Percentiles rank a stretch among this genome's conserved stretches.
These are phyloP conservation scores for Mesorhabditis sp. DNA, from an alignment of 2,888 invertebrate species.

Conservation along the genomic window DNA sequence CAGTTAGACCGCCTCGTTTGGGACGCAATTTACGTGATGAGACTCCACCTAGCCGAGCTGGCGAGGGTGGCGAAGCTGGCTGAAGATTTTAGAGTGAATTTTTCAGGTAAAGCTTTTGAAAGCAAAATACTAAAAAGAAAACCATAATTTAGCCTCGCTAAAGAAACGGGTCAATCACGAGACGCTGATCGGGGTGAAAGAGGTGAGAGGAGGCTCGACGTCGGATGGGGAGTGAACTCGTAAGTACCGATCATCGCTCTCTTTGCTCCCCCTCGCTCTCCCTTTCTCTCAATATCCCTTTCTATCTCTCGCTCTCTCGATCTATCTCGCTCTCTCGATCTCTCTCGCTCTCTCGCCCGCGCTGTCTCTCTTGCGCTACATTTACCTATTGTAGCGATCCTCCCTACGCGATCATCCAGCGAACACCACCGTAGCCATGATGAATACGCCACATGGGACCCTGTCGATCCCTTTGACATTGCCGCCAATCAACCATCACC, in stretches of 20 bases:
- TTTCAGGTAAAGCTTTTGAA: neutral
- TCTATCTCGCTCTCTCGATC: no score
- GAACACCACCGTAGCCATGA: neutral
- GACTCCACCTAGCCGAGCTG: neutral
- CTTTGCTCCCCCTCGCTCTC: no score
- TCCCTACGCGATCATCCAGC: neutral
- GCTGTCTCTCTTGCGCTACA: no score
- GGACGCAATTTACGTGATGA: neutral
- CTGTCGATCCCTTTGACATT: neutral
- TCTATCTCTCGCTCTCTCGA: no score
- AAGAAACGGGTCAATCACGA: neutral
- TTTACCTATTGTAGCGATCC: no score
- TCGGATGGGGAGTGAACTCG: neutral
- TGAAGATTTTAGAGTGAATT: neutral
- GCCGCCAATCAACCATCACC: conserved; percentile 2
- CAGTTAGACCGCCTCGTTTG: neutral
- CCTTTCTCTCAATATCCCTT: no score
- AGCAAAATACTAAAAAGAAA: neutral
- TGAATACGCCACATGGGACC: neutral
- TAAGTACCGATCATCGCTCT: neutral
- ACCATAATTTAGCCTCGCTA: neutral
- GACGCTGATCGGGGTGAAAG: neutral
- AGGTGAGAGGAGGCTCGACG: neutral
- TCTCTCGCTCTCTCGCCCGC: no score
- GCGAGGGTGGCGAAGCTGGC: neutral